Conservation (phyloP, 1,140 invertebrate species). For the Belonocnema kinseyi region DNA sequence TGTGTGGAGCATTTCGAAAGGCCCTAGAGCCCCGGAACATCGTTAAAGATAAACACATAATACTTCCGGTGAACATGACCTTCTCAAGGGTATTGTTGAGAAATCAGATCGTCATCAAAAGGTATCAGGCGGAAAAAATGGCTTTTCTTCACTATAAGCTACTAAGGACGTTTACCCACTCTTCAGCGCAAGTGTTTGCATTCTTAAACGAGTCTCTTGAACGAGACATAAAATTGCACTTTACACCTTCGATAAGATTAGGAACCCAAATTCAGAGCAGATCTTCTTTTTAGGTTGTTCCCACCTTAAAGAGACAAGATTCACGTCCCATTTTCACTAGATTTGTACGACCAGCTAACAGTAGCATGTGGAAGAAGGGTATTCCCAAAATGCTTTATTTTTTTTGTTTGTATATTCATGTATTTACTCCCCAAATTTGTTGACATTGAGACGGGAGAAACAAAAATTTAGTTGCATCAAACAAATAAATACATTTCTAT, state of each 20-base stretch:
- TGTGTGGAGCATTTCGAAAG: no score
- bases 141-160: neutral
- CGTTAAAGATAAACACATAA: neutral
- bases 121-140: neutral
- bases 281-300: no score
- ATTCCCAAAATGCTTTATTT: no score
- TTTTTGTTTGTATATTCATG: no score
- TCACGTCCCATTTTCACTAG: no score
- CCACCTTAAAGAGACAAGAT: no score
- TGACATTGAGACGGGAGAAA: no score
- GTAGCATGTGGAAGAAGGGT: no score
- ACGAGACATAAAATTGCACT: slow-evolving; percentile 23
- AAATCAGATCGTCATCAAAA: neutral
- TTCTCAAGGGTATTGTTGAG: neutral
- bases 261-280: slow-evolving; percentile 1
- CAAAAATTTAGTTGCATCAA: no score
- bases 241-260: slow-evolving; percentile 18
- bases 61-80: neutral
- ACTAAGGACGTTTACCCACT: neutral
- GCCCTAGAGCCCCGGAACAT: neutral
- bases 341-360: no score
- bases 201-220: slow-evolving; percentile 22
- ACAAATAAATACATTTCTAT: no score
- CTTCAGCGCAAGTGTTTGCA: neutral
- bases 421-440: no score